These are phyloP conservation scores for Agelastica alni DNA, from an alignment of 2,888 invertebrate genomes.

Conservation along the genomic window DNA sequence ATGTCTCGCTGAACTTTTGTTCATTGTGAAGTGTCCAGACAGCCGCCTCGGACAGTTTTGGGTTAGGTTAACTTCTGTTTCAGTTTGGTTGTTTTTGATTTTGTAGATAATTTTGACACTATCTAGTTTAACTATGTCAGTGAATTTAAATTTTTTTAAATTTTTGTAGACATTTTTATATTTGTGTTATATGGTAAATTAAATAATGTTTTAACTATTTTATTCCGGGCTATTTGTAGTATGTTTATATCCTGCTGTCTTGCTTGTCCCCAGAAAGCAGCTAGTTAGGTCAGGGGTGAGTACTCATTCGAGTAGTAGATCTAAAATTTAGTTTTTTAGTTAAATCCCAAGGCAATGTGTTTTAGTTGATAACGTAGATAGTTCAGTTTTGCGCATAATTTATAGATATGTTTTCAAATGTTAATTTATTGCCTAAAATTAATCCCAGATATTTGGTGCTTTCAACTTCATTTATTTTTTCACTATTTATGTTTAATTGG, in stretches of 20 bases:
- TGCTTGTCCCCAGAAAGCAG: conserved; percentile 16
- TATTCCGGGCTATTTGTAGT: conserved; percentile 6
- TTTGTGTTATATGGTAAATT: not conserved
- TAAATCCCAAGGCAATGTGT: conserved; percentile 8
- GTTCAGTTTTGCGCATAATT: conserved; percentile 9
- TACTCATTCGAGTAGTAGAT: conserved; percentile 11
- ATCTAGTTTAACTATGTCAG: not conserved
- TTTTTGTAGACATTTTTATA: not conserved
- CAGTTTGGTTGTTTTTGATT: not conserved
- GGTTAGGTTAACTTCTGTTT: not conserved
- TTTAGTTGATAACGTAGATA: conserved; percentile 8
- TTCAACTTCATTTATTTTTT: conserved; percentile 8
- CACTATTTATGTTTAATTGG: conserved; percentile 11
- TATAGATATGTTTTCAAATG: conserved; percentile 4
- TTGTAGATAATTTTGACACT: not conserved
- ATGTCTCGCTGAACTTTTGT: no score
- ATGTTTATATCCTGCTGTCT: conserved; percentile 10
- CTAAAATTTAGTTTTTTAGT: conserved; percentile 7
- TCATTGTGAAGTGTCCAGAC: no score
- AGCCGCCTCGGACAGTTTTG: no score
- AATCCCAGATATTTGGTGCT: conserved; percentile 8
- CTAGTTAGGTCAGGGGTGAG: conserved; percentile 4
- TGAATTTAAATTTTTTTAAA: not conserved
- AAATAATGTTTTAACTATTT: no score
- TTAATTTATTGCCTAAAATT: conserved; percentile 3